Evolutionary conservation across 2,113 vertebrate genomes (phyloP).

Genomic region (Trematomus loennbergii): DNA sequence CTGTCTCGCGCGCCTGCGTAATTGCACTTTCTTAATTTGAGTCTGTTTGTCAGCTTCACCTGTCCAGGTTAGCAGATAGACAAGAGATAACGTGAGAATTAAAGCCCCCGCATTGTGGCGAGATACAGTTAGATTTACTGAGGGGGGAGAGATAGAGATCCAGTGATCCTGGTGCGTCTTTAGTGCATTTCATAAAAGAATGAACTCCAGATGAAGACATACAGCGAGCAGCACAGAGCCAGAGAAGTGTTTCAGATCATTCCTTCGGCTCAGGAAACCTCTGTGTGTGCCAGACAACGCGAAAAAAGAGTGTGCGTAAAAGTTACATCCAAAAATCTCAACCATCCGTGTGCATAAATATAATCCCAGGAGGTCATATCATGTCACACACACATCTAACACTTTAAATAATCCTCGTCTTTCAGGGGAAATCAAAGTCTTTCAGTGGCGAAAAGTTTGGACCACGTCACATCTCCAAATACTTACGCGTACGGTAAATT

Average conservation of each 20-base stretch:
- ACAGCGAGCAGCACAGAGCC: conserved; percentile 15
- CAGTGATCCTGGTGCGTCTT: conserved; percentile 43
- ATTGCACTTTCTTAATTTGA: conserved; percentile 26
- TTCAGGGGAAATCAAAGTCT: background rate
- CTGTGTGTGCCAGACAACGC: background rate
- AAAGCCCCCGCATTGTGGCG: conserved; percentile 72
- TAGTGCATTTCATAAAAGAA: conserved; percentile 56
- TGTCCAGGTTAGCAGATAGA: conserved; percentile 84
- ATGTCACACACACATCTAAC: conserved; percentile 5
- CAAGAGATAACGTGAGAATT: conserved; percentile 79
- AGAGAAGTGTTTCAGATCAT: conserved; percentile 42
- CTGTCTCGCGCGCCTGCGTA: conserved; percentile 44
- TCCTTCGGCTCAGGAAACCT: conserved; percentile 9
- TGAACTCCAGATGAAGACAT: conserved; percentile 57
- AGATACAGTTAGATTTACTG: background rate
- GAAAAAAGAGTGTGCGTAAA: conserved; percentile 10
- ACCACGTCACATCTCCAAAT: conserved; percentile 40
- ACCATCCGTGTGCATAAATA: conserved; percentile 3
- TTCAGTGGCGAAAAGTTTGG: conserved; percentile 7
- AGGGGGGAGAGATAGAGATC: conserved; percentile 17
- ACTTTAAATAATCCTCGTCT: background rate
- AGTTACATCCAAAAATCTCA: conserved; percentile 52
- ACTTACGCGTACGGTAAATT: background rate
- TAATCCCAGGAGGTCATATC: conserved; percentile 19
- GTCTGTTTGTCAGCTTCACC: conserved; percentile 72